phyloP scores from a whole-genome alignment of 2,113 vertebrate genomes.

The Bagarius yarrelli region DNA sequence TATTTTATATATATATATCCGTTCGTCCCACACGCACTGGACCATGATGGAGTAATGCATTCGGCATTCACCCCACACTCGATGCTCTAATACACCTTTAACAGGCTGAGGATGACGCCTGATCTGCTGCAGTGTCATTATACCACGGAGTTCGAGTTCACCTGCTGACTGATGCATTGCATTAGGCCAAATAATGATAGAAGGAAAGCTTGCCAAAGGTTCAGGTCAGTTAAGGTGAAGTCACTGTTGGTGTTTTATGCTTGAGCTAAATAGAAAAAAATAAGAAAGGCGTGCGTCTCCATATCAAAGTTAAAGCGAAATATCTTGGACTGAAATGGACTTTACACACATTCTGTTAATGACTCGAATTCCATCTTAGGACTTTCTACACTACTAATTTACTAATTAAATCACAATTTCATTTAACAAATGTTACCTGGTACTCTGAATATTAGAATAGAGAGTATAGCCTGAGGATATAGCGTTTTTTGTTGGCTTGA shows the following conservation, averaged over 20 bases:
- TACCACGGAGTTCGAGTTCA: slow-evolving; percentile 10
- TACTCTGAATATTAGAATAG: no score
- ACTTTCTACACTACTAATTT: no score
- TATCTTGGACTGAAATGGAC: neutral
- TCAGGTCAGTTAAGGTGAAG: slow-evolving; percentile 18
- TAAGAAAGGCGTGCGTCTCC: no score
- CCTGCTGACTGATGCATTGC: slow-evolving; percentile 11
- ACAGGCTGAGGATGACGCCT: slow-evolving; percentile 22
- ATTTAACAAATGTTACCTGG: no score
- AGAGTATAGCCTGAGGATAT: no score
- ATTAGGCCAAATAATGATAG: slow-evolving; percentile 26
- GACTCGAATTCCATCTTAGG: no score
- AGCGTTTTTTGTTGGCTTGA: no score
- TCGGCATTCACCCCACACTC: slow-evolving; percentile 21
- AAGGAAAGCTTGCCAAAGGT: slow-evolving; percentile 24
- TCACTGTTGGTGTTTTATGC: neutral
- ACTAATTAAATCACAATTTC: no score
- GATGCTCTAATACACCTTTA: slow-evolving; percentile 28
- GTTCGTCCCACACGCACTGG: slow-evolving; percentile 25
- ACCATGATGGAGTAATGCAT: slow-evolving; percentile 30
- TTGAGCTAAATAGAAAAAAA: neutral
- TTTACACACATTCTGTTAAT: no score
- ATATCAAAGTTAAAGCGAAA: neutral
- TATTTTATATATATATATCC: slow-evolving; percentile 8
- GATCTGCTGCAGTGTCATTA: slow-evolving; percentile 26